Percentiles rank a stretch among this genome's conserved stretches.
phyloP scores from a whole-genome alignment of 2,797 vertebrate species.

The Falco berigora region DNA sequence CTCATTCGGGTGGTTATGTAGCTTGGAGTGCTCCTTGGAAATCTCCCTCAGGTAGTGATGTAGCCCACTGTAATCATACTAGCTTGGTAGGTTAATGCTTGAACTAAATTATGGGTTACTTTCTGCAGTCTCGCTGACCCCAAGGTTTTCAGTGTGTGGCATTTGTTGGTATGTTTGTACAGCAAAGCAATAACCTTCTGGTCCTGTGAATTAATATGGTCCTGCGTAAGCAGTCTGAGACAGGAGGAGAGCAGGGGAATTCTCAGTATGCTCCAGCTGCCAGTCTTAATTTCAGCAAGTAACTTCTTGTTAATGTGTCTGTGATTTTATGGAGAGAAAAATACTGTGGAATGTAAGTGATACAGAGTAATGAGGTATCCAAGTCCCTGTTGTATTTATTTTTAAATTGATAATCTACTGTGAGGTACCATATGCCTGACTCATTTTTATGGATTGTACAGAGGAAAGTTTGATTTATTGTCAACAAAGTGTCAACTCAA shows the following conservation, averaged over 20 bases:
- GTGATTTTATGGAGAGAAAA: not conserved
- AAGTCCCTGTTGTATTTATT: not conserved
- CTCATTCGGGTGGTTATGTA: not conserved
- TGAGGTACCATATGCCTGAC: not conserved
- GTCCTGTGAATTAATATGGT: not conserved
- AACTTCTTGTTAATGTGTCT: not conserved
- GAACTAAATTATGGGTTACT: not conserved
- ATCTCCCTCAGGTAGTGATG: not conserved
- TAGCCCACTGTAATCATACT: rapidly evolving
- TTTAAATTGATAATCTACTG: not conserved
- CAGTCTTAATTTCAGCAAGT: rapidly evolving
- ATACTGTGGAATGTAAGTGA: not conserved
- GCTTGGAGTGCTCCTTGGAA: not conserved
- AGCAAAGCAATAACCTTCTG: rapidly evolving
- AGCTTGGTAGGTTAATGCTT: not conserved
- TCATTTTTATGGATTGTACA: not conserved
- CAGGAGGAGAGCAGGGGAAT: not conserved
- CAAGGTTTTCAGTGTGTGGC: not conserved
- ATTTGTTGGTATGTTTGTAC: not conserved
- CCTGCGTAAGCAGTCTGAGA: not conserved
- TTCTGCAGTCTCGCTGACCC: not conserved
- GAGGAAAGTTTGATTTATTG: slow-evolving; percentile 2
- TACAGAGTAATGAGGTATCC: not conserved
- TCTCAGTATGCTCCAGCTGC: not conserved
- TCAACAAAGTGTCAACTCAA: not conserved